These are phyloP conservation scores for Propsilocerus akamusi DNA, from an alignment of 1,140 invertebrate species.

Conservation along the genomic window DNA sequence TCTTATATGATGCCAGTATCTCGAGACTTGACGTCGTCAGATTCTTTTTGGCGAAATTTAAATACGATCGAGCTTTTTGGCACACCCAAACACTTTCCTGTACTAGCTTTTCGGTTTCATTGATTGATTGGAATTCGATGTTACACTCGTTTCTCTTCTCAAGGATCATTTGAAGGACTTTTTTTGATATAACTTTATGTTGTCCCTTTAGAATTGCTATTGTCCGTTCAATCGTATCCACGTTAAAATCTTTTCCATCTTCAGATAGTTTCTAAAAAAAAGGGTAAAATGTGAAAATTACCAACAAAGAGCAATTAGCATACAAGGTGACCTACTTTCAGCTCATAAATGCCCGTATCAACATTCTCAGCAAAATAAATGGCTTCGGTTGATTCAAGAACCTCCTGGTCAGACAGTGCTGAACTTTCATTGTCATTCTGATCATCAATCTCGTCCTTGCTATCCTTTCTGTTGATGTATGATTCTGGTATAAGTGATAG, in stretches of 20 bases:
- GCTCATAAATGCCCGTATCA: slow-evolving; percentile 46
- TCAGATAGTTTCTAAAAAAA: slow-evolving; percentile 36
- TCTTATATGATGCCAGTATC: slow-evolving; percentile 72
- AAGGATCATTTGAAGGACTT: slow-evolving; percentile 76
- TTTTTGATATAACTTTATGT: slow-evolving; percentile 73
- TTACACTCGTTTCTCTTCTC: slow-evolving; percentile 75
- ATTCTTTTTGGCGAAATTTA: slow-evolving; percentile 55
- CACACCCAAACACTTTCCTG: slow-evolving; percentile 50
- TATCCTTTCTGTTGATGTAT: slow-evolving; percentile 7
- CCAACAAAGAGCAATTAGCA: slow-evolving; percentile 7
- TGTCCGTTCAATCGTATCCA: slow-evolving; percentile 43
- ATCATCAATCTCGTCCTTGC: slow-evolving; percentile 13
- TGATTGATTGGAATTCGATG: slow-evolving; percentile 62
- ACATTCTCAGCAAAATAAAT: slow-evolving; percentile 44
- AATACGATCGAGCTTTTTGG: slow-evolving; percentile 42
- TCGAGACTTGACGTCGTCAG: slow-evolving; percentile 70
- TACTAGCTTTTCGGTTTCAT: slow-evolving; percentile 52
- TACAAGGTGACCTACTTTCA: slow-evolving; percentile 27
- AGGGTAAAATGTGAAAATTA: not conserved
- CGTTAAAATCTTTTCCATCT: slow-evolving; percentile 29
- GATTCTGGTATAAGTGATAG: slow-evolving; percentile 10
- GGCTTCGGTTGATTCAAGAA: slow-evolving; percentile 48
- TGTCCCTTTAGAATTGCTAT: slow-evolving; percentile 49
- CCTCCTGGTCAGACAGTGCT: slow-evolving; percentile 49
- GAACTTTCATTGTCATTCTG: slow-evolving; percentile 23